These are phyloP conservation scores for Papilio glaucus DNA, from an alignment of 1,140 invertebrate species.

Conservation along the genomic window DNA sequence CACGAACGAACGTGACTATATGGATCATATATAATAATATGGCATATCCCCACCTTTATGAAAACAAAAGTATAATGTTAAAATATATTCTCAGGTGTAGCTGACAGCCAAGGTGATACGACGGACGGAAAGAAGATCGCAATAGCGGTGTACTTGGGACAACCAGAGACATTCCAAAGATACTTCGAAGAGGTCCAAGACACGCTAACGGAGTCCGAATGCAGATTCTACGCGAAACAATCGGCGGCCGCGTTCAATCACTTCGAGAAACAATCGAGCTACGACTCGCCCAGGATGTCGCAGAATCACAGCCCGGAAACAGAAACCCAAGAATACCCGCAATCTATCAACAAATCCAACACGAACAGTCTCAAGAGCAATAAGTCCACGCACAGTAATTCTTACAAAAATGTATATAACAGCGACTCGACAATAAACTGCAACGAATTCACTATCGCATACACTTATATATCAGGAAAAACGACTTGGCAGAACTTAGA, in stretches of 20 bases:
- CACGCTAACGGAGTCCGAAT: conserved; percentile 84
- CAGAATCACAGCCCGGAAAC: conserved; percentile 82
- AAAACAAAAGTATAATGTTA: neutral
- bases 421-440: conserved; percentile 83
- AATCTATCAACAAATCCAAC: conserved; percentile 77
- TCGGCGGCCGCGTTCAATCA: conserved; percentile 75
- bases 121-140: conserved; percentile 94
- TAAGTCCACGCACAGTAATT: conserved; percentile 84
- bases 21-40: no score
- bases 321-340: conserved; percentile 78
- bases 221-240: conserved; percentile 81
- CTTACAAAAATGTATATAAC: conserved; percentile 80
- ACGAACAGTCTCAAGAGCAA: conserved; percentile 83
- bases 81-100: conserved; percentile 72
- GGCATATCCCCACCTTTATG: no score
- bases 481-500: conserved; percentile 98
- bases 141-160: conserved; percentile 92
- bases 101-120: conserved; percentile 88
- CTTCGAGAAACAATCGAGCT: conserved; percentile 83
- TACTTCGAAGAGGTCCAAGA: conserved; percentile 87
- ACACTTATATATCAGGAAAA: conserved; percentile 94
- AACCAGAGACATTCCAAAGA: conserved; percentile 90
- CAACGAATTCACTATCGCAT: conserved; percentile 91
- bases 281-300: conserved; percentile 80
- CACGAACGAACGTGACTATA: no score